Base-by-base conservation (phyloP, 2,113 vertebrate genomes). In the Cyanistes caeruleus region DNA sequence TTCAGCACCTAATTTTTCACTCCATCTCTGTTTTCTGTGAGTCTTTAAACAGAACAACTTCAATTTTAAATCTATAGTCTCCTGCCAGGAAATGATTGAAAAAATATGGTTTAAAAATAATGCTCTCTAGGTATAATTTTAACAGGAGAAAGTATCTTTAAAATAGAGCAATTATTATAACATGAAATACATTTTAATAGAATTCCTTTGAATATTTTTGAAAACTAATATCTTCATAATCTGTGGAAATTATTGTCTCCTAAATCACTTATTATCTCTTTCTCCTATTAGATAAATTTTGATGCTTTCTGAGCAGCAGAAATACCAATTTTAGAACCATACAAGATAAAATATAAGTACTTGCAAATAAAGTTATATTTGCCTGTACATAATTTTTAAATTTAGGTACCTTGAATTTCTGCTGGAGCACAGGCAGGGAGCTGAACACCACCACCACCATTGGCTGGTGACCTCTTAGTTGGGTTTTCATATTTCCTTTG, bases 1-100 rank as follows among this genome's bases (percentile, higher is more conserved):
- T 96, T 98, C 97, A 97, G 86, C 97, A 98, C 97, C 95, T 98
- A 96, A 98, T 98, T 97, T 98, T 98, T 98, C 95, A 98, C 97
- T 96, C 90, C 91, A 92, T 93, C 73, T 87, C 92, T 88, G 68
- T 94, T 96, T 96, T 97, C 90, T 96, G 86, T 46, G 90, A 96
- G 91, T 28, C 27, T 91, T 94, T 97, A 89, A 97, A 83, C 74
- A 94, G 93, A 97, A 75, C 37, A 80, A 87, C 37, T 96, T 98
- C 84, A 97, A 96, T 94, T 97, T 91, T 85, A 96, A 97, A 96
- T 95, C 91, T 94, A 72, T 88, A 72, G 59, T 62, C 79, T 23
- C 3, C 74, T 97, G 97, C 97, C 98, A 98, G 96, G 80, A 96
- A 76, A 9, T 97, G 89, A 98, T 97, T 97, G 84, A 85, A 97